Evolutionary conservation across 2,797 vertebrate species (phyloP), one percentile per base, ranked within the genome.

Genomic region (Eidolon dupreanum): DNA sequence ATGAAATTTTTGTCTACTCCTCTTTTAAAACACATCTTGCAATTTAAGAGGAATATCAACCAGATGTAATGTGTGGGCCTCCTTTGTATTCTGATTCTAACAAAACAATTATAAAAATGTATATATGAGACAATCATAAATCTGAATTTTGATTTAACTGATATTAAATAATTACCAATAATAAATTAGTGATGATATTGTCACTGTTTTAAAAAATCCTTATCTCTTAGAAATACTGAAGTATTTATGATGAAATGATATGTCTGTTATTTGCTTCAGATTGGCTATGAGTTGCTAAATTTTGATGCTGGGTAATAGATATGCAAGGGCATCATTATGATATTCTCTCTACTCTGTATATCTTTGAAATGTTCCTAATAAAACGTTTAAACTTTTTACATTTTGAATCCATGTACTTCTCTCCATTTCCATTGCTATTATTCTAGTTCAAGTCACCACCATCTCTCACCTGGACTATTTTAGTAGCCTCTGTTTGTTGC

Each of bases 301-400:
- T 46, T 53, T 78, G 75, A 92, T 55, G 26, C 24, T 68, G n/a
- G 15, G 26, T 88, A n/a, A 92, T 77, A 6, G 43, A 28, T 41
- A 85, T 28, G 22, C 2, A 9, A 9, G 26, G 8, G 46, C 13
- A 70, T 38, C 75, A 89, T 93, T 86, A 79, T 83, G 51, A 12
- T 7, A 51, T 41, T 93, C 74, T 89, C 22, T 84, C 43, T 59
- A 63, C 55, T 79, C 87, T 36, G 36, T 43, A 53, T 75, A 28
- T 61, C 12, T 75, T 93, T 96, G 26, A 93, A 88, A 90, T 90
- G 43, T 71, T 87, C 49, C 8, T 36, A 90, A 85, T 73, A 75
- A 70, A 68, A 95, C 26, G 31, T 68, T 26, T 36, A 41, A 70
- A 31, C 53, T 46, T 53, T 59, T 92, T 51, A 78, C 57, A 55